Percentiles rank a stretch among this genome's conserved stretches.
Evolutionary conservation across 1,140 invertebrate genomes (phyloP).

Genomic region (Anoplolepis gracilipes): DNA sequence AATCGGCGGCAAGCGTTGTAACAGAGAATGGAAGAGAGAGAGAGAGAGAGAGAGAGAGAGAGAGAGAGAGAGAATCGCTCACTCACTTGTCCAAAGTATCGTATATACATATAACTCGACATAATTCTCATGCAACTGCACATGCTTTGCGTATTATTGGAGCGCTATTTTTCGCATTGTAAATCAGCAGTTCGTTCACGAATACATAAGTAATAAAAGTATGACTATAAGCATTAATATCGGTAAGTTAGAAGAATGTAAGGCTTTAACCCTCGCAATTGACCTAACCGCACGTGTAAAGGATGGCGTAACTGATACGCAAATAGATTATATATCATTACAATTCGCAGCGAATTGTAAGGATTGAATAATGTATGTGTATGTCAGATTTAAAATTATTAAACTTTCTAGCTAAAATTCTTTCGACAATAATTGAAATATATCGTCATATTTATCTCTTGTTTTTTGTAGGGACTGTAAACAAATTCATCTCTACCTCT

Average conservation of each 20-base stretch:
- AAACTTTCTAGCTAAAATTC: not conserved
- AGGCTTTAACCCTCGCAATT: conserved; percentile 54
- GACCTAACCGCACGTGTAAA: conserved; percentile 41
- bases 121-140: conserved; percentile 28
- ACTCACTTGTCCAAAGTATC: not conserved
- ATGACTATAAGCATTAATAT: not conserved
- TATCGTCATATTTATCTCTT: no score
- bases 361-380: not conserved
- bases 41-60: conserved; percentile 17
- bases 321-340: conserved; percentile 31
- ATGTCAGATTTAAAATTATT: conserved; percentile 4
- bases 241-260: conserved; percentile 19
- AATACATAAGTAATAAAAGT: not conserved
- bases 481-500: no score
- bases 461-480: no score
- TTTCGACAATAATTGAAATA: not conserved
- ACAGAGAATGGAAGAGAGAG: not conserved
- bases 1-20: conserved; percentile 30
- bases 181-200: not conserved
- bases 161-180: conserved; percentile 8
- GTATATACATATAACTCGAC: conserved; percentile 24
- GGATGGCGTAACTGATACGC: conserved; percentile 9
- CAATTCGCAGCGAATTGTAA: conserved; percentile 29
- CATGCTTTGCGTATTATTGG: conserved; percentile 18
- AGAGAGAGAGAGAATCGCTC: not conserved